A percentile compares a stretch with the other conserved stretches of the same genome.
Evolutionary conservation across 2,113 vertebrate species (phyloP).

Genomic region (Leucoraja erinaceus): DNA sequence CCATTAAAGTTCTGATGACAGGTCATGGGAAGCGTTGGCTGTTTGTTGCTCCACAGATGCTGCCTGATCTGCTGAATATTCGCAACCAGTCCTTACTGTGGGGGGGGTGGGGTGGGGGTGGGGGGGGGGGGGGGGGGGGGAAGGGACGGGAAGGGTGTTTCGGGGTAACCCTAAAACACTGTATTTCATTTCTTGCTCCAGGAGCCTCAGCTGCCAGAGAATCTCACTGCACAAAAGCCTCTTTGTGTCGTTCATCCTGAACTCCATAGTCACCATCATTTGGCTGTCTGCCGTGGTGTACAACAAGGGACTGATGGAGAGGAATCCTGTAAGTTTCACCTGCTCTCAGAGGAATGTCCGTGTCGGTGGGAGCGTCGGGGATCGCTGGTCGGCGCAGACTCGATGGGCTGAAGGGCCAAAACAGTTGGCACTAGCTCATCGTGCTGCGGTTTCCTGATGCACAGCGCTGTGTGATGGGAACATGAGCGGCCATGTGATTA

Average conservation of each 20-base stretch:
- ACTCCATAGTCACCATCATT: constrained; percentile 59
- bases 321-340: constrained; percentile 52
- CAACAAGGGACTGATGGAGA: constrained; percentile 42
- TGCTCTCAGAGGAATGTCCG: background rate
- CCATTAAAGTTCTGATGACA: no score
- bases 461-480: background rate
- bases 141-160: background rate
- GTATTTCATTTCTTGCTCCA: constrained; percentile 40
- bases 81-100: background rate
- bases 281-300: constrained; percentile 49
- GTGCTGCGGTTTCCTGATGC: no score
- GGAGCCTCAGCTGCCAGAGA: constrained; percentile 68
- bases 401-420: no score
- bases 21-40: no score
- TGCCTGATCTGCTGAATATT: background rate
- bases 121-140: background rate
- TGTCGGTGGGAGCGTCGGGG: background rate
- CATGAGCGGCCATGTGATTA: background rate
- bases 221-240: constrained; percentile 70
- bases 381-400: no score
- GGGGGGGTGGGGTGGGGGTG: background rate
- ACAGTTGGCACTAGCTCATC: background rate
- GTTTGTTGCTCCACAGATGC: no score
- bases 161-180: background rate
- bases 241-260: constrained; percentile 66